Percentiles rank a stretch among this genome's conserved stretches.
phyloP scores from a whole-genome alignment of 2,888 invertebrate genomes.

The Papilio protenor region DNA sequence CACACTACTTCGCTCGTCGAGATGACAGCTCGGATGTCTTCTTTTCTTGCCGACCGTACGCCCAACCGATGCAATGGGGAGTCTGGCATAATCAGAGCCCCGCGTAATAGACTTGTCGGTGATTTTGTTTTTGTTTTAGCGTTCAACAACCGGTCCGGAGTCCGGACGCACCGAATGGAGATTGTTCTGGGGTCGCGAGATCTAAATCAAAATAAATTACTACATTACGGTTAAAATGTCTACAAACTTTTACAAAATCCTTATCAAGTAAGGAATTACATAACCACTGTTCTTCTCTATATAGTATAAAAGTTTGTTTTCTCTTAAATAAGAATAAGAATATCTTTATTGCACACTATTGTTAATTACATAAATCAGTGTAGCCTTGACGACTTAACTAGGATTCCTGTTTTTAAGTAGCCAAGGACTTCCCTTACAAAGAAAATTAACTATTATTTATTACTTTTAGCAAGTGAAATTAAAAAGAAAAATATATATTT shows the following conservation, averaged over 20 bases:
- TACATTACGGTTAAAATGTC: slow-evolving; percentile 24
- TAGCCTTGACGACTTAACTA: too few relatives aligned
- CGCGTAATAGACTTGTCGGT: slow-evolving; percentile 75
- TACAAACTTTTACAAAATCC: neutral
- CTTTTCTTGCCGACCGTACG: slow-evolving; percentile 61
- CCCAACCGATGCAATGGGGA: slow-evolving; percentile 55
- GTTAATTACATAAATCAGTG: too few relatives aligned
- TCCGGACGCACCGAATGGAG: slow-evolving; percentile 60
- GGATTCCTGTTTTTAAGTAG: too few relatives aligned
- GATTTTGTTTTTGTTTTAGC: slow-evolving; percentile 74
- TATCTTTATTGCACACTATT: too few relatives aligned
- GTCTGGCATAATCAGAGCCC: slow-evolving; percentile 56
- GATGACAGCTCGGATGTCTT: slow-evolving; percentile 74
- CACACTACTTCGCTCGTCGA: slow-evolving; percentile 58
- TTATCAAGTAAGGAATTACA: neutral
- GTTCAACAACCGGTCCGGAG: slow-evolving; percentile 64
- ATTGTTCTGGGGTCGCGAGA: slow-evolving; percentile 54
- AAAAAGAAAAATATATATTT: too few relatives aligned
- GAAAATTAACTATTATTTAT: too few relatives aligned
- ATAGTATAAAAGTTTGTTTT: neutral
- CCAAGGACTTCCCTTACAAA: too few relatives aligned
- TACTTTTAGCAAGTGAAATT: too few relatives aligned
- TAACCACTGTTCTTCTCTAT: neutral
- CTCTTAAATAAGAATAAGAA: too few relatives aligned
- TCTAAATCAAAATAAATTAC: slow-evolving; percentile 59